phyloP scores from a whole-genome alignment of 2,888 invertebrate species.

The Volucella inanis region DNA sequence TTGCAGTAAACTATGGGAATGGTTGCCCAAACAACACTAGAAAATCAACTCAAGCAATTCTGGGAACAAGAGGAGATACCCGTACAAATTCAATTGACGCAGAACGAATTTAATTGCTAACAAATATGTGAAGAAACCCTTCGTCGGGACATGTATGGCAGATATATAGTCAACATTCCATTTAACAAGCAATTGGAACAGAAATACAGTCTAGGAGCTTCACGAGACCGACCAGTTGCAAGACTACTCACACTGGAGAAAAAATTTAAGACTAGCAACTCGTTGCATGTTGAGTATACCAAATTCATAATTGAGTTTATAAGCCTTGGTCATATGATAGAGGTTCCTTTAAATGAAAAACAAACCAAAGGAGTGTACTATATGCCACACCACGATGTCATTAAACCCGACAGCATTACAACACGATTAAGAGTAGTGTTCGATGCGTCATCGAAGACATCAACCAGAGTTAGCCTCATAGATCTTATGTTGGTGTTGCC shows the following conservation, averaged over 20 bases:
- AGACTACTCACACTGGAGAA: conserved; percentile 17
- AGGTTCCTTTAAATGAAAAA: neutral
- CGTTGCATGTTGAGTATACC: neutral
- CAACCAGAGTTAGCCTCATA: no score
- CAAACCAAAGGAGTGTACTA: neutral
- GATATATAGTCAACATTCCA: neutral
- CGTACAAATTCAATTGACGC: no score
- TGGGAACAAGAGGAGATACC: no score
- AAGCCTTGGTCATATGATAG: conserved; percentile 5
- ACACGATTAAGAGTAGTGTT: neutral
- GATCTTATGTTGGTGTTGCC: no score
- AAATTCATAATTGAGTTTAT: conserved; percentile 6
- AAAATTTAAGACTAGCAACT: neutral
- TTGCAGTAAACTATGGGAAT: neutral
- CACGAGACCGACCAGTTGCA: conserved; percentile 11
- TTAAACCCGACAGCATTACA: neutral
- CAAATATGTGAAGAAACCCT: no score
- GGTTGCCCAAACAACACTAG: no score
- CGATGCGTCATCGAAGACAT: neutral
- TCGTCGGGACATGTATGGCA: neutral
- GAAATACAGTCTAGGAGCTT: conserved; percentile 8
- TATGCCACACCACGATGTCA: conserved; percentile 18
- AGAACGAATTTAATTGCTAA: no score
- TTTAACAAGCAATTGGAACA: neutral
- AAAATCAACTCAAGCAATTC: no score